Conservation (phyloP, 2,797 vertebrate genomes). For the Hippocampus kuda region DNA sequence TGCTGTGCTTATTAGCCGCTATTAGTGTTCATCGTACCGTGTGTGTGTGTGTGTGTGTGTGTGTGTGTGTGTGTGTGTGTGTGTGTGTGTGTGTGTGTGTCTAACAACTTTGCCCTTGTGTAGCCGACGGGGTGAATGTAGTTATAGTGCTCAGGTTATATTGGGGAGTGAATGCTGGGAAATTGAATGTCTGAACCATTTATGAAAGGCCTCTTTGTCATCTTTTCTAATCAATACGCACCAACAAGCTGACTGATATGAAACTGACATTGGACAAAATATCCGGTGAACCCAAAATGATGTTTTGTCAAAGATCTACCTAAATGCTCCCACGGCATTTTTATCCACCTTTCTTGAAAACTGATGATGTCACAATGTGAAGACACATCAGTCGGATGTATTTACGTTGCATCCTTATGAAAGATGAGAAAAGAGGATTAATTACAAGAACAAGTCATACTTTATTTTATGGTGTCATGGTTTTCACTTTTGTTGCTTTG, state of each 20-base stretch:
- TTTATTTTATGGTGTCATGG: neutral
- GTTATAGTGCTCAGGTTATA: neutral
- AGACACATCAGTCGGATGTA: neutral
- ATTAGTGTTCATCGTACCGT: neutral
- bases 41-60: neutral
- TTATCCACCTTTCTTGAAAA: neutral
- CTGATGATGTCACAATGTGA: neutral
- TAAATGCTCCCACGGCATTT: neutral
- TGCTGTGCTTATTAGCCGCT: neutral
- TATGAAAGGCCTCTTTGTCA: neutral
- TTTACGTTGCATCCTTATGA: neutral
- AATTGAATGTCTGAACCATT: neutral
- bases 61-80: no score
- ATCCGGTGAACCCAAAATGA: neutral
- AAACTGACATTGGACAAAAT: neutral
- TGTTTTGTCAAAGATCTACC: neutral
- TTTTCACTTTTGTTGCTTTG: neutral
- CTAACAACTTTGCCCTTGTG: neutral
- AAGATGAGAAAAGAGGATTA: neutral
- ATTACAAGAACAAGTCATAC: neutral
- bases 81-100: no score
- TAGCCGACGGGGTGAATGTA: neutral
- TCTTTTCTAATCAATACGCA: neutral
- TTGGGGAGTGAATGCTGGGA: neutral
- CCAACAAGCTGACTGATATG: neutral